Conservation (phyloP, 2,113 vertebrate genomes). For the Tretioscincus oriximinensis region DNA sequence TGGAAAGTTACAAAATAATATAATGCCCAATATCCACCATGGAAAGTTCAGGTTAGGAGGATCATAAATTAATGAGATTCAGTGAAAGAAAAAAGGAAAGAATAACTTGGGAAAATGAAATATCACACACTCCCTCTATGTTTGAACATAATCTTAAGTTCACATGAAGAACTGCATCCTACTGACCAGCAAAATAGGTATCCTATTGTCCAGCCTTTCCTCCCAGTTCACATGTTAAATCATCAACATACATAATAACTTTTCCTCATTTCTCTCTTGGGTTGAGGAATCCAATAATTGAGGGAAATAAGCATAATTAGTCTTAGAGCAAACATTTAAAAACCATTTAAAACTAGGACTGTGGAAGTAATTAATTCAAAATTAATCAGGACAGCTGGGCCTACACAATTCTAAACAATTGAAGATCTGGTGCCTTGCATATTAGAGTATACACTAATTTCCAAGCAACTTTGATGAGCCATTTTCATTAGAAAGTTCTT, state of each 20-base stretch:
- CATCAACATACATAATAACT: background rate
- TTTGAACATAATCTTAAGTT: too few relatives aligned
- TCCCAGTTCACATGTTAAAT: background rate
- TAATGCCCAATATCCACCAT: too few relatives aligned
- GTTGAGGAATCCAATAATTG: background rate
- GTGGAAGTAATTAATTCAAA: background rate
- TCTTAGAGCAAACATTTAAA: background rate
- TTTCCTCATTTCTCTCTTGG: background rate
- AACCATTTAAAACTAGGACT: background rate
- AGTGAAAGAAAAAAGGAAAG: too few relatives aligned
- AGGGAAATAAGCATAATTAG: background rate
- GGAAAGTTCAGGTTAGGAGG: too few relatives aligned
- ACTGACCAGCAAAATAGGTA: background rate
- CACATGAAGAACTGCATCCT: background rate
- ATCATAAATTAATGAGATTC: too few relatives aligned
- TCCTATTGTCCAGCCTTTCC: too few relatives aligned
- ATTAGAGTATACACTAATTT: background rate
- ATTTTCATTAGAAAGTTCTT: too few relatives aligned
- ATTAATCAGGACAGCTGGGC: background rate
- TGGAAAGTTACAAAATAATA: too few relatives aligned
- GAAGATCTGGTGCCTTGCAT: background rate
- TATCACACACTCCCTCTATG: too few relatives aligned
- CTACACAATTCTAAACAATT: background rate
- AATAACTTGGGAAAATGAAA: too few relatives aligned
- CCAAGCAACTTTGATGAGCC: background rate